A percentile compares a stretch with the other conserved stretches of the same genome.
Evolutionary conservation across 2,888 invertebrate genomes (phyloP).

Genomic region (Lingula anatina): DNA sequence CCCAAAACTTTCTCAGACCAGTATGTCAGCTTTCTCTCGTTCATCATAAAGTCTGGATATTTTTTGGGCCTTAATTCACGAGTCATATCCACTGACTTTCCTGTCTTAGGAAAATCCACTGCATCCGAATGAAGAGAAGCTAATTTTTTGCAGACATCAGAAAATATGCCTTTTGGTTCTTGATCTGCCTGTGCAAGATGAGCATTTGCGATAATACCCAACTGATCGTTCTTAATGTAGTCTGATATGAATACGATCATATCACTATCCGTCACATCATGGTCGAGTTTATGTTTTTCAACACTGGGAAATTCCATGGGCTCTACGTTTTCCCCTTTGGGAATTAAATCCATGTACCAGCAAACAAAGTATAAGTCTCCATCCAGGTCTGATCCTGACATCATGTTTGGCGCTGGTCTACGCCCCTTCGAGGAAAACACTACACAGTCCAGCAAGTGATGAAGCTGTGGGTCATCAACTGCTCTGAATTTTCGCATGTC

Average conservation of each 20-base stretch:
- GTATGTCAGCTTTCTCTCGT: too few relatives aligned
- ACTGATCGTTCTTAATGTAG: conserved; percentile 41
- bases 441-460: conserved; percentile 45
- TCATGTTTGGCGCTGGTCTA: conserved; percentile 51
- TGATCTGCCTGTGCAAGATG: too few relatives aligned
- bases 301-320: conserved; percentile 22
- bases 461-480: conserved; percentile 24
- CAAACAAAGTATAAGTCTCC: conserved; percentile 51
- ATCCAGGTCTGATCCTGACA: conserved; percentile 52
- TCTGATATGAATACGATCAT: conserved; percentile 45
- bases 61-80: too few relatives aligned
- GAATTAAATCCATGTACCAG: conserved; percentile 40
- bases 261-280: conserved; percentile 17
- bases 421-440: conserved; percentile 50
- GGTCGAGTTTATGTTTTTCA: too few relatives aligned
- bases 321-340: conserved; percentile 12
- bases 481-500: conserved; percentile 45
- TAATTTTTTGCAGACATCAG: conserved; percentile 18
- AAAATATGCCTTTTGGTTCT: conserved; percentile 32
- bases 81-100: conserved; percentile 16
- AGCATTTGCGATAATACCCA: conserved; percentile 36
- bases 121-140: conserved; percentile 22
- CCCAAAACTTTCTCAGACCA: too few relatives aligned
- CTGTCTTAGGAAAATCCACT: conserved; percentile 50
- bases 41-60: too few relatives aligned